phyloP scores from a whole-genome alignment of 2,113 vertebrate genomes.

The Thinocorus orbignyianus region DNA sequence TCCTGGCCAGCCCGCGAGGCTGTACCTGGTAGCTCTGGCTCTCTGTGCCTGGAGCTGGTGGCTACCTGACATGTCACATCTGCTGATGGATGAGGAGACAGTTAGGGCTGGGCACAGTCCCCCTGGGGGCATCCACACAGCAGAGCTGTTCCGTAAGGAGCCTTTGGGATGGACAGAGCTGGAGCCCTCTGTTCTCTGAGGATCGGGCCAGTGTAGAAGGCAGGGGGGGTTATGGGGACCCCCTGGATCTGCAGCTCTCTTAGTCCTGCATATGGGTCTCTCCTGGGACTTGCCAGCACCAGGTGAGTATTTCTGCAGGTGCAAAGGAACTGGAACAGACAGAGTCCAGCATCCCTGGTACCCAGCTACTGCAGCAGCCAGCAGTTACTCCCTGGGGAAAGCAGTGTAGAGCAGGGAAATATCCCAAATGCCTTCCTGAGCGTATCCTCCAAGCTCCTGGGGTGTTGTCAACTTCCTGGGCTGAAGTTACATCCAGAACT shows the following conservation, averaged over 20 bases:
- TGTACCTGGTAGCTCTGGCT: background rate
- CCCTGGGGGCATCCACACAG: background rate
- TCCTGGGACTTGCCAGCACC: background rate
- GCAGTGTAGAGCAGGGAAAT: background rate
- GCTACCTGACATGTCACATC: background rate
- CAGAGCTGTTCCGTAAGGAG: background rate
- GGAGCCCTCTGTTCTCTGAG: background rate
- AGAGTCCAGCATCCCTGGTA: background rate
- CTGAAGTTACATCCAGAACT: background rate
- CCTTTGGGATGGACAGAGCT: background rate
- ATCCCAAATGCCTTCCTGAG: background rate
- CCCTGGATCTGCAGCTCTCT: background rate
- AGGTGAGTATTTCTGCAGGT: background rate
- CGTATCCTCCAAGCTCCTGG: background rate
- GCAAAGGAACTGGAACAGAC: background rate
- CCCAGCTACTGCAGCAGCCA: background rate
- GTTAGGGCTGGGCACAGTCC: background rate
- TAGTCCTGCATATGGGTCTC: background rate
- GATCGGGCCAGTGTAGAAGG: background rate
- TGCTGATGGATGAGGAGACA: background rate
- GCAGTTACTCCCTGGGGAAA: background rate
- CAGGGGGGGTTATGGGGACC: background rate
- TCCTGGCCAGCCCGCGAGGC: background rate
- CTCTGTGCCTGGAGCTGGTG: background rate
- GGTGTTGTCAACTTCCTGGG: background rate